These are phyloP conservation scores for Parazoanthus atlanticus DNA, from an alignment of 92 coral and sea anemone genomes.

Conservation along the genomic window DNA sequence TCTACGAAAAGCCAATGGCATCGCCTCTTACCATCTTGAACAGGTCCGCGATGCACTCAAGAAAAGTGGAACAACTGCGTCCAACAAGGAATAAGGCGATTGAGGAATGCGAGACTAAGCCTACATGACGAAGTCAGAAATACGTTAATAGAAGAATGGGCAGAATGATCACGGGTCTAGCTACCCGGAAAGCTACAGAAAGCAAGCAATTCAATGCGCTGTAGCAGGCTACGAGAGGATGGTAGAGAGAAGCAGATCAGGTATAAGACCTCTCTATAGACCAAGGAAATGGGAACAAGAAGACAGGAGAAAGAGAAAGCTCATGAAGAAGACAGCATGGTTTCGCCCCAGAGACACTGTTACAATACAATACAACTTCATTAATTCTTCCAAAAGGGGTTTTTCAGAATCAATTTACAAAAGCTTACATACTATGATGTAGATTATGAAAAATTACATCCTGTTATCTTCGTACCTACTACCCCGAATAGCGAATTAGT, in stretches of 20 bases:
- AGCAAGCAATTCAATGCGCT: neutral
- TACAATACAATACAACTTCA: no score
- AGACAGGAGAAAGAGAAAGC: neutral
- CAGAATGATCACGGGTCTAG: neutral
- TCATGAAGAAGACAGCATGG: no score
- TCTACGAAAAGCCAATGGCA: neutral
- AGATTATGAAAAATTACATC: no score
- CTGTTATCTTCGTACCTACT: no score
- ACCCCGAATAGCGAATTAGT: no score
- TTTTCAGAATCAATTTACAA: no score
- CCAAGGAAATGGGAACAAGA: slow-evolving; percentile 1
- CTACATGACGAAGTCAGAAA: slow-evolving; percentile 1
- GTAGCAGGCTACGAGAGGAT: neutral
- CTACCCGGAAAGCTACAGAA: neutral
- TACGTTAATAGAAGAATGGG: neutral
- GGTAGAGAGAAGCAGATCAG: neutral
- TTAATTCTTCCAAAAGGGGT: no score
- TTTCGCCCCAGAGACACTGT: no score
- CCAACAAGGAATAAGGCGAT: neutral
- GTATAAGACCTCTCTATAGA: neutral
- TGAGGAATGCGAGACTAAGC: neutral
- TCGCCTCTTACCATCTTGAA: neutral
- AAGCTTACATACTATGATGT: no score
- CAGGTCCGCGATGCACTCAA: neutral
- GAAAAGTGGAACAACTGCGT: neutral